These are phyloP conservation scores for Ammospiza nelsoni DNA, from an alignment of 2,113 vertebrate genomes.

Conservation along the genomic window DNA sequence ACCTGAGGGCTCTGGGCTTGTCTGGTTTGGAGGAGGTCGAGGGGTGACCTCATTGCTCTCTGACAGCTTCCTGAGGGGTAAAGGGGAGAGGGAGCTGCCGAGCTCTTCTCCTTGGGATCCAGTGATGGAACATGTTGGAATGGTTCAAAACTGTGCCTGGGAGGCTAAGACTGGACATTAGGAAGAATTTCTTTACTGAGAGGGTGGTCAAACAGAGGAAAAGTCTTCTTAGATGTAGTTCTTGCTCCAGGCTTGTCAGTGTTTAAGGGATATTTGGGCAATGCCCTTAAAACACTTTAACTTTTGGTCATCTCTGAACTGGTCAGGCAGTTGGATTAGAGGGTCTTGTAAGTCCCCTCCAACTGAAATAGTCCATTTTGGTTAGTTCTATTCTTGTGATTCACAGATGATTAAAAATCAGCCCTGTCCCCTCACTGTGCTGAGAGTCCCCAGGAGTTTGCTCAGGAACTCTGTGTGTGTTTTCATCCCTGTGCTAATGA, in stretches of 20 bases:
- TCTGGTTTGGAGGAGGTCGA: not conserved
- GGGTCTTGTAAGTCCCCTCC: not conserved
- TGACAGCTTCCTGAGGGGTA: not conserved
- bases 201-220: not conserved
- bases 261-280: not conserved
- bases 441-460: accelerated
- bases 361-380: not conserved
- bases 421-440: not conserved
- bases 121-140: not conserved
- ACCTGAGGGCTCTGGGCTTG: not conserved
- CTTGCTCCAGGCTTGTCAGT: not conserved
- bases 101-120: not conserved
- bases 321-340: not conserved
- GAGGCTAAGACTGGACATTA: not conserved
- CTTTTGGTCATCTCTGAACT: not conserved
- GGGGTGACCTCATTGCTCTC: not conserved
- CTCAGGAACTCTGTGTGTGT: not conserved
- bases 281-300: not conserved
- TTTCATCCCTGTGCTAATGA: not conserved
- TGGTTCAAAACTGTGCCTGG: not conserved
- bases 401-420: not conserved
- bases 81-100: not conserved
- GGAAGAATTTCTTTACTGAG: not conserved
- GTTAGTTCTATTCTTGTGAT: not conserved
- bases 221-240: not conserved